phyloP scores from a whole-genome alignment of 2,797 vertebrate genomes.

The Centroberyx gerrardi region DNA sequence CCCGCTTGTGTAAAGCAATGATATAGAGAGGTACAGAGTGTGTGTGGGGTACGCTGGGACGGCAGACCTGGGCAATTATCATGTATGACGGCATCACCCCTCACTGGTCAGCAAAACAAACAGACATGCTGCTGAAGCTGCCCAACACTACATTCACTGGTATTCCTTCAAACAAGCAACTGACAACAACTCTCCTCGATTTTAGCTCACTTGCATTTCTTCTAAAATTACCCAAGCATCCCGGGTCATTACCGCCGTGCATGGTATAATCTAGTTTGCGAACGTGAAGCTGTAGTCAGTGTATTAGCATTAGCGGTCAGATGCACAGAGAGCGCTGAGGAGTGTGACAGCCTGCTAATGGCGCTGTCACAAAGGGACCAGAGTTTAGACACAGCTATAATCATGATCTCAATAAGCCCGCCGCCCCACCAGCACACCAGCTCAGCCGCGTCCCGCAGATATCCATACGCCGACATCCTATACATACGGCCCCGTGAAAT shows the following conservation, averaged over 20 bases:
- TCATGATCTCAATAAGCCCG: slow-evolving; percentile 81
- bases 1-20: slow-evolving; percentile 51
- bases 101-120: background rate
- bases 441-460: slow-evolving; percentile 74
- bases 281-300: slow-evolving; percentile 69
- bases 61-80: background rate
- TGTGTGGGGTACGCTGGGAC: background rate
- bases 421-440: slow-evolving; percentile 68
- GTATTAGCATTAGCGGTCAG: slow-evolving; percentile 78
- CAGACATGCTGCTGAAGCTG: background rate
- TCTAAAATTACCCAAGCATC: slow-evolving; percentile 46
- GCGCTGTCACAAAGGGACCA: slow-evolving; percentile 81
- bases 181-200: background rate
- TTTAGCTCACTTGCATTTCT: slow-evolving; percentile 35
- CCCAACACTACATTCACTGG: too few species aligned
- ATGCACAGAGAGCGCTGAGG: slow-evolving; percentile 70
- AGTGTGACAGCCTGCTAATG: slow-evolving; percentile 82
- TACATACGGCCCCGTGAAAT: slow-evolving; percentile 66
- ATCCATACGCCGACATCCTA: slow-evolving; percentile 70
- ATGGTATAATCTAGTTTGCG: slow-evolving; percentile 64
- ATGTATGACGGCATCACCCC: background rate
- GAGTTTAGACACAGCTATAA: slow-evolving; percentile 84
- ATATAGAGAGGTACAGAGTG: slow-evolving; percentile 30
- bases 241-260: slow-evolving; percentile 62
- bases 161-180: background rate